Evolutionary conservation across 2,113 vertebrate genomes (phyloP).

Genomic region (Percina caprodes): DNA sequence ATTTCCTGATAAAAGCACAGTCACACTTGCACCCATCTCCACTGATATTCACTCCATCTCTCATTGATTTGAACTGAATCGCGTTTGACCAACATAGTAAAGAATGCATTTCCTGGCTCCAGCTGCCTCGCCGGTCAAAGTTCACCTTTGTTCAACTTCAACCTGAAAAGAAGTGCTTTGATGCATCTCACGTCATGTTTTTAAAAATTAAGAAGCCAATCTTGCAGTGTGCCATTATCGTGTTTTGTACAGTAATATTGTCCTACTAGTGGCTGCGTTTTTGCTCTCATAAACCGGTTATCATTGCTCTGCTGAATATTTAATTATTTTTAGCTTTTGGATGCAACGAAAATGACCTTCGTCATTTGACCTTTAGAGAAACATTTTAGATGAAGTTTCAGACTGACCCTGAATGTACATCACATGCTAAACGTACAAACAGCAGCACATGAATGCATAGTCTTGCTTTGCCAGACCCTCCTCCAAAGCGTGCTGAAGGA

Average conservation of each 20-base stretch:
- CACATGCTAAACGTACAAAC: neutral
- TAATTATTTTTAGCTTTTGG: neutral
- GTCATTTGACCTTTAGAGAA: neutral
- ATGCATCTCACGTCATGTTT: neutral
- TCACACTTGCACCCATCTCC: neutral
- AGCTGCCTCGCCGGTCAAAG: neutral
- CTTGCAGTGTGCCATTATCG: neutral
- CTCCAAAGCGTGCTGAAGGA: too few species aligned
- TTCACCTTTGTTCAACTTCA: neutral
- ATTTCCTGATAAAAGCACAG: conserved; percentile 8
- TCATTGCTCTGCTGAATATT: neutral
- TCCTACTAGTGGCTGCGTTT: neutral
- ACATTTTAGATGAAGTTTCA: neutral
- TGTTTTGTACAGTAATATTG: neutral
- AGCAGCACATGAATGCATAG: neutral
- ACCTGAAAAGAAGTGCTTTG: neutral
- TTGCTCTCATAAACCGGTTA: neutral
- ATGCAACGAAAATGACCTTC: neutral
- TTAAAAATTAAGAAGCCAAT: neutral
- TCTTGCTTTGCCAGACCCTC: too few species aligned
- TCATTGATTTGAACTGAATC: neutral
- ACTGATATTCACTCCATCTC: neutral
- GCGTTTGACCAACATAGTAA: neutral
- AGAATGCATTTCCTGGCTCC: neutral
- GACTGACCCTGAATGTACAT: neutral